Conservation (phyloP, 2,113 vertebrate genomes). For the Aptenodytes forsteri region DNA sequence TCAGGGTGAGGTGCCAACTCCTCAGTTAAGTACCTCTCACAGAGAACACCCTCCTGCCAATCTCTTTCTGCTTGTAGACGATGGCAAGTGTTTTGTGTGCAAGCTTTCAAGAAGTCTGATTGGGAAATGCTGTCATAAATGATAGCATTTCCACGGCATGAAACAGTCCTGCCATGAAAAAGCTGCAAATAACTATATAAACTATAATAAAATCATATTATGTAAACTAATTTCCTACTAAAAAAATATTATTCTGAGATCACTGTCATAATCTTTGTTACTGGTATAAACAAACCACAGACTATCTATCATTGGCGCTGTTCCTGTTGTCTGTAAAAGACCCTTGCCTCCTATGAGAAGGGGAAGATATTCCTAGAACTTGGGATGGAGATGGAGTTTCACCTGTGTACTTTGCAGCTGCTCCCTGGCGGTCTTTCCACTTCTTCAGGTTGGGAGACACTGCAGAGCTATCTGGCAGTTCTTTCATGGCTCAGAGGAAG, state of each 20-base stretch:
- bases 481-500: not conserved
- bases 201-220: not conserved
- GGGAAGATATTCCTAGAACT: not conserved
- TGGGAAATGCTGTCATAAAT: not conserved
- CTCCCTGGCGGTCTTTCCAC: not conserved
- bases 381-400: not conserved
- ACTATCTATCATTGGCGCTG: not conserved
- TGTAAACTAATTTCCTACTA: not conserved
- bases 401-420: not conserved
- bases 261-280: not conserved
- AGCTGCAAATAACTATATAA: not conserved
- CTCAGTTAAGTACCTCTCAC: not conserved
- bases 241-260: not conserved
- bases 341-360: not conserved
- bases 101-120: not conserved
- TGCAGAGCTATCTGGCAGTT: not conserved
- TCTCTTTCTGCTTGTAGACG: not conserved
- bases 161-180: not conserved
- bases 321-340: not conserved
- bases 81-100: not conserved
- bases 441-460: not conserved
- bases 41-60: not conserved
- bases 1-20: not conserved
- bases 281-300: not conserved
- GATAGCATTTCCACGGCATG: not conserved